Evolutionary conservation across 2,797 vertebrate genomes (phyloP), one percentile per base, ranked within the genome.

Genomic region (Brotula barbata): DNA sequence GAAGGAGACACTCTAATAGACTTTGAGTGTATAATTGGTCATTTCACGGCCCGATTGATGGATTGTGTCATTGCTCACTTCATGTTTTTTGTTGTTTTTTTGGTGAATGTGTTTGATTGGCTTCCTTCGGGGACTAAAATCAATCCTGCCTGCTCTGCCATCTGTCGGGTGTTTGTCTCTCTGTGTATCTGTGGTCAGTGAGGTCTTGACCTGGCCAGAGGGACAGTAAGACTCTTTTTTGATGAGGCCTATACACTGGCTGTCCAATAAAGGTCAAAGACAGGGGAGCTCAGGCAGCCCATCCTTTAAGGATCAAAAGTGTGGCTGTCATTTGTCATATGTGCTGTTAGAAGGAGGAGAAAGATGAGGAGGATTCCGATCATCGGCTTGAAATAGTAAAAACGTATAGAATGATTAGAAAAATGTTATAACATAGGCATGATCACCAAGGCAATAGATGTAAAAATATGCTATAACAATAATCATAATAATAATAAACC

Each of bases 101-200:
- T 10, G 3, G 55, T 58, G 73, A 82, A 77, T 72, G 52, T 73
- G 76, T 91, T 91, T 93, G 91, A 94, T 93, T 91, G 89, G 81
- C 84, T 73, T 90, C 89, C 91, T 89, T 90, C 75, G 48, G 93
- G 93, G 87, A 87, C 49, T 50, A 22, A 21, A 53, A 53, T 72
- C 63, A 58, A 65, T 81, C 48, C 43, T 48, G 63, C 28, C 63
- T 8, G 78, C 81, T 63, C 53, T 70, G 52, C 82, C 90, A 88
- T 88, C 85, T 89, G 89, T 71, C 71, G 57, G 33, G 15, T 47
- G 61, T 69, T 63, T 43, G 71, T 56, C 53, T 28, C 28, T 61
- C 53, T 36, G 40, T 64, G 66, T 70, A 33, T 64, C 44, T 72
- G 57, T 86, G 88, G 82, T 84, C 81, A 71, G 42, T 1, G 58